Evolutionary conservation across 1,140 invertebrate species (phyloP).

Genomic region (Drosophila malerkotliana): DNA sequence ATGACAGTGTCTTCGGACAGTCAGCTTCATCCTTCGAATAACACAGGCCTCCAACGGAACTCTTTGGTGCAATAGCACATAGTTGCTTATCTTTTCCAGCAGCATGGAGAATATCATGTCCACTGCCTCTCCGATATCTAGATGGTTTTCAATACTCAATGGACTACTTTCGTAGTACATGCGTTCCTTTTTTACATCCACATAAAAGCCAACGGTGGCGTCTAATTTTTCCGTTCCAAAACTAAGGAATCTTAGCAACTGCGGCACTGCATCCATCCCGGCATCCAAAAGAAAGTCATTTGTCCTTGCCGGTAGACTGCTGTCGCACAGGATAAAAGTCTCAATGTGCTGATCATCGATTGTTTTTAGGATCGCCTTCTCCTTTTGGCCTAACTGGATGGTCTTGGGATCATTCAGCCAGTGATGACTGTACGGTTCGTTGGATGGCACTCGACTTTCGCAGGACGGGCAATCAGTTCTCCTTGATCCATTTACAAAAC

Average conservation of each 20-base stretch:
- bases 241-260: constrained; percentile 50
- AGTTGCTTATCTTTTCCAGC: constrained; percentile 59
- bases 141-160: constrained; percentile 37
- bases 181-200: constrained; percentile 35
- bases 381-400: constrained; percentile 22
- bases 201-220: constrained; percentile 55
- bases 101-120: constrained; percentile 63
- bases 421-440: constrained; percentile 58
- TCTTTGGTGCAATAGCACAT: constrained; percentile 31
- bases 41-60: constrained; percentile 46
- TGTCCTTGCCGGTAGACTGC: constrained; percentile 36
- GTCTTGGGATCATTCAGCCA: constrained; percentile 33
- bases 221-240: constrained; percentile 43
- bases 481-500: constrained; percentile 23
- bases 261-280: constrained; percentile 59
- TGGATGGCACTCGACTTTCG: constrained; percentile 17
- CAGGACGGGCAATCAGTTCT: constrained; percentile 45
- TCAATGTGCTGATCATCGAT: constrained; percentile 50
- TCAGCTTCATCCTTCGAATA: constrained; percentile 52
- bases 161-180: constrained; percentile 55
- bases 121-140: constrained; percentile 58
- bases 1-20: constrained; percentile 34
- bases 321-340: constrained; percentile 63
- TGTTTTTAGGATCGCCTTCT: constrained; percentile 35
- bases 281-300: constrained; percentile 57